phyloP scores from a whole-genome alignment of 2,888 invertebrate genomes.

The Lepeophtheirus nordmannii region DNA sequence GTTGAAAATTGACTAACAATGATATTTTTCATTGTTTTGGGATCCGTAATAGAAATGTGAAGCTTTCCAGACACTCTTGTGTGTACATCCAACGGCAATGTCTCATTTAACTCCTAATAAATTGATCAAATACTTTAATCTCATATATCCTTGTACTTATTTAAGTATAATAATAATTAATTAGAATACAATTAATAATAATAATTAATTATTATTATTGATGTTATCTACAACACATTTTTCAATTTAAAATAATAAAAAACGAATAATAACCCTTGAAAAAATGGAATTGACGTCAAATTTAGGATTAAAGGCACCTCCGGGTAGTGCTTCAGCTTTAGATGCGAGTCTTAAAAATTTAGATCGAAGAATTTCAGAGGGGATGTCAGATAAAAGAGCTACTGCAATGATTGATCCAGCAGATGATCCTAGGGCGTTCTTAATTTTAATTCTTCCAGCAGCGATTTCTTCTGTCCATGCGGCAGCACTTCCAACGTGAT shows the following conservation, averaged over 20 bases:
- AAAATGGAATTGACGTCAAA: conserved; percentile 7
- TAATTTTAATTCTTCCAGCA: conserved; percentile 32
- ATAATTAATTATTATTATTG: too few species aligned
- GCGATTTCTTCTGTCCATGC: conserved; percentile 64
- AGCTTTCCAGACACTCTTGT: conserved; percentile 73
- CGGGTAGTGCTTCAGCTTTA: not conserved
- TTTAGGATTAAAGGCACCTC: conserved; percentile 14
- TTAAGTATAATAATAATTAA: too few species aligned
- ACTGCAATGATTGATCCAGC: conserved; percentile 83
- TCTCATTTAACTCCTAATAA: conserved; percentile 33
- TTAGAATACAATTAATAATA: too few species aligned
- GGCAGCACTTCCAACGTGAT: conserved; percentile 94
- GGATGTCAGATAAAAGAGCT: conserved; percentile 50
- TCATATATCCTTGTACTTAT: too few species aligned
- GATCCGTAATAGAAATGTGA: conserved; percentile 69
- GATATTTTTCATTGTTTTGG: not conserved
- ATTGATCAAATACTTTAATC: too few species aligned
- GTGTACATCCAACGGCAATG: conserved; percentile 77
- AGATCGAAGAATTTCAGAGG: not conserved
- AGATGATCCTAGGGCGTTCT: conserved; percentile 62
- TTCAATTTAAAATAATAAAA: too few species aligned
- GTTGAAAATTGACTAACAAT: not conserved
- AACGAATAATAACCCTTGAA: too few species aligned
- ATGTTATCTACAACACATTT: too few species aligned
- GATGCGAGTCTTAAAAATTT: not conserved